Evolutionary conservation across 2,888 invertebrate genomes (phyloP).

Genomic region (Liodrosophila aerea): DNA sequence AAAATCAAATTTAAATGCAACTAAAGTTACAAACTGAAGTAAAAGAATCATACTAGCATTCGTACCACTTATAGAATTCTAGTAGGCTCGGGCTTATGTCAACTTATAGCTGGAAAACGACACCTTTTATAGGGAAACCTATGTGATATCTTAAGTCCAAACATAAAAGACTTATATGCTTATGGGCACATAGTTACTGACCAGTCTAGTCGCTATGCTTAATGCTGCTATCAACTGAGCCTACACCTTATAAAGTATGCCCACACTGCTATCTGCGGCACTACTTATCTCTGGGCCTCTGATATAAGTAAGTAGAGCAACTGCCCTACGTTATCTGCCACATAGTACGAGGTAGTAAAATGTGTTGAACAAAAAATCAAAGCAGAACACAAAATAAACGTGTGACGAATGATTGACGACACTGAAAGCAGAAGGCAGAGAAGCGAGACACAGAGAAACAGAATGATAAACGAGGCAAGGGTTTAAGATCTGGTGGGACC

Average conservation of each 20-base stretch:
- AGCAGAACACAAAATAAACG: slow-evolving; percentile 33
- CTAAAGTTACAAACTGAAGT: too few relatives aligned
- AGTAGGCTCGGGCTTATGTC: too few relatives aligned
- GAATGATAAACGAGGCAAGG: slow-evolving; percentile 56
- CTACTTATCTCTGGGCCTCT: slow-evolving; percentile 37
- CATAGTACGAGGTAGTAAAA: slow-evolving; percentile 4
- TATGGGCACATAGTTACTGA: slow-evolving; percentile 9
- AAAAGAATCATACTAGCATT: too few relatives aligned
- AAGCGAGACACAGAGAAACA: slow-evolving; percentile 9
- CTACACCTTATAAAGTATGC: slow-evolving; percentile 54
- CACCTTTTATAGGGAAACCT: too few relatives aligned
- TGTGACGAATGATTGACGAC: slow-evolving; percentile 72
- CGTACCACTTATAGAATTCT: too few relatives aligned
- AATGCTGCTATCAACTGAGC: slow-evolving; percentile 50
- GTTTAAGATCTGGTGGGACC: slow-evolving; percentile 56
- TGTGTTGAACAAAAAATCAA: slow-evolving; percentile 13
- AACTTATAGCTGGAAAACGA: too few relatives aligned
- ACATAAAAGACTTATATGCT: slow-evolving; percentile 17
- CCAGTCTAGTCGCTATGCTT: slow-evolving; percentile 41
- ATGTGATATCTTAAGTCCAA: slow-evolving; percentile 28
- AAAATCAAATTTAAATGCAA: too few relatives aligned
- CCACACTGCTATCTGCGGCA: slow-evolving; percentile 49
- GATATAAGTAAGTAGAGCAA: slow-evolving; percentile 53
- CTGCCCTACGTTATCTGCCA: slow-evolving; percentile 47
- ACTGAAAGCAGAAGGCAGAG: slow-evolving; percentile 28